Conservation (phyloP, 2,113 vertebrate genomes). For the Corynorhinus townsendii region DNA sequence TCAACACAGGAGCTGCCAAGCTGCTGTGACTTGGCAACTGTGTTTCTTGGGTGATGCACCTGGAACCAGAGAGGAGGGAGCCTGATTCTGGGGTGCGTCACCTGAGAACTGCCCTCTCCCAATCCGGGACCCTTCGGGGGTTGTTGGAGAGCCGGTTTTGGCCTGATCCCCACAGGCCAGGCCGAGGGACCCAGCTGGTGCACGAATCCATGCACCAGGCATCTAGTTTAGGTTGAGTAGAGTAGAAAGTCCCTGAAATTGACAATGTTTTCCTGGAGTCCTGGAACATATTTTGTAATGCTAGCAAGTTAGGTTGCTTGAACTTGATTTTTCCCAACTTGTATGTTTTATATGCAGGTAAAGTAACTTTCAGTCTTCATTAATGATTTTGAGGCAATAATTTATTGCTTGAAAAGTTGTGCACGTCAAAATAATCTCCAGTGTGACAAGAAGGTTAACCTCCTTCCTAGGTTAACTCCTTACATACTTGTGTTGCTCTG, state of each 20-base stretch:
- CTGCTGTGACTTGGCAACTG: too few relatives aligned
- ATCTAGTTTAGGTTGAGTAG: not conserved
- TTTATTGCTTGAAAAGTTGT: not conserved
- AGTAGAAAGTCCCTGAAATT: not conserved
- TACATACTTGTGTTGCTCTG: not conserved
- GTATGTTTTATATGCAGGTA: not conserved
- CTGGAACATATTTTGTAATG: not conserved
- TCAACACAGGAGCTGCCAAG: too few relatives aligned
- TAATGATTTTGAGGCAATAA: not conserved
- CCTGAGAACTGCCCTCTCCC: too few relatives aligned
- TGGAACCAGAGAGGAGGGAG: too few relatives aligned
- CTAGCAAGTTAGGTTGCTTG: not conserved
- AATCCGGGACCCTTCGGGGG: too few relatives aligned
- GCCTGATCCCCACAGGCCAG: too few relatives aligned
- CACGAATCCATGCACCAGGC: too few relatives aligned
- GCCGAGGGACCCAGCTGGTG: too few relatives aligned
- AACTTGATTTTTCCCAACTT: not conserved
- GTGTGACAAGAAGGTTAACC: not conserved
- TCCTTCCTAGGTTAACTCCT: not conserved
- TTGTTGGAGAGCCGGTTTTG: too few relatives aligned
- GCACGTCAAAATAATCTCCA: not conserved
- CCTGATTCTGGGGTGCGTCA: too few relatives aligned
- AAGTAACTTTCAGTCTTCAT: not conserved
- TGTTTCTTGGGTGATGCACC: too few relatives aligned
- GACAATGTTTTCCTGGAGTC: not conserved